Evolutionary conservation across 2,888 invertebrate species (phyloP), one percentile per base, ranked within the genome.

Genomic region (Tachina lurida): DNA sequence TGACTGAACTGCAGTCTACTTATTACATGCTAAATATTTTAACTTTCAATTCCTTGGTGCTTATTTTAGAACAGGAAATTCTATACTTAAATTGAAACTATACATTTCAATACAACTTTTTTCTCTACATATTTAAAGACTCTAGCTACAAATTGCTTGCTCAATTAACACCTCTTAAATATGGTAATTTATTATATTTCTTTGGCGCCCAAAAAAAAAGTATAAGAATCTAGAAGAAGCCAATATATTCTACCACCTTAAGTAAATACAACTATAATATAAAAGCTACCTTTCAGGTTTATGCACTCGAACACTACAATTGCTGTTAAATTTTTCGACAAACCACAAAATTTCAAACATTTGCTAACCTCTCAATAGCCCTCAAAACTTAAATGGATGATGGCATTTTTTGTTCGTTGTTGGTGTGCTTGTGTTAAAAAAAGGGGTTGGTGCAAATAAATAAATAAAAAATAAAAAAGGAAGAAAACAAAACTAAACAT

Each of bases 131-230:
- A 15, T 49, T 43, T 43, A 63, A 31, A 1, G 3, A 41, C 56
- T 80, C 45, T 45, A 65, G 49, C 73, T 45, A 49, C 49, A 60
- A 68, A 43, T 56, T 12, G 19, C n/a, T 47, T 45, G 39, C 63
- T 65, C 71, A 78, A 70, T 73, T 65, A 73, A 67, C 65, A 63
- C 47, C 47, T 49, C 12, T 41, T n/a, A 54, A 31, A 63, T 12
- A 47, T 19, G 15, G 45, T n/a, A 47, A 56, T 73, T 79, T 52
- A 47, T 73, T 65, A 62, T 67, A 62, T 45, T 43, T 68, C 22
- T 71, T 75, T 81, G 63, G 70, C 84, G 79, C 78, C 84, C 78
- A 80, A 86, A 85, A 68, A 75, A 84, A 78, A 77, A 73, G 54
- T 67, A 49, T 52, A 52, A 75, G 58, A 74, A 74, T 74, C n/a